A percentile compares a stretch with the other conserved stretches of the same genome.
These are phyloP conservation scores for Helicoverpa assulta DNA, from an alignment of 2,888 invertebrate species.

Conservation along the genomic window DNA sequence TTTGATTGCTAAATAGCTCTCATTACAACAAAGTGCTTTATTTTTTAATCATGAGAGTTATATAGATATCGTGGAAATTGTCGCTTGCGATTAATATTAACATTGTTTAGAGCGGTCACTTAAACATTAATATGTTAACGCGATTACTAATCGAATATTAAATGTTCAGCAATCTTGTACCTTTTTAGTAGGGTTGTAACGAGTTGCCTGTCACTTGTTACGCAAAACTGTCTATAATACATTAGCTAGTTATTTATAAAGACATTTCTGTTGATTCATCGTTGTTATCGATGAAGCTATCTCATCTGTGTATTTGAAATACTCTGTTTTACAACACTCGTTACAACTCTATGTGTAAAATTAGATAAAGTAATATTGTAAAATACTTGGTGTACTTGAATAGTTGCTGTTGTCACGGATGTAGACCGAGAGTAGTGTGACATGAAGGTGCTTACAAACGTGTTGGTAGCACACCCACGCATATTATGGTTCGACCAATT, in stretches of 20 bases:
- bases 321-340: conserved; percentile 33
- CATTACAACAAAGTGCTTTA: conserved; percentile 81
- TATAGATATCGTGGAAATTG: conserved; percentile 62
- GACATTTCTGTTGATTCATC: conserved; percentile 37
- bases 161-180: conserved; percentile 62
- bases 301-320: conserved; percentile 18
- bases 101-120: conserved; percentile 58
- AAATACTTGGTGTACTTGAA: conserved; percentile 66
- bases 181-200: conserved; percentile 56
- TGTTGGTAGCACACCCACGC: conserved; percentile 26
- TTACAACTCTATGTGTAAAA: conserved; percentile 55
- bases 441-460: conserved; percentile 45
- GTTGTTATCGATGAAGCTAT: conserved; percentile 23
- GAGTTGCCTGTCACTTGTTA: conserved; percentile 25
- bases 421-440: conserved; percentile 64
- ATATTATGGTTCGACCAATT: not conserved
- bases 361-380: conserved; percentile 69
- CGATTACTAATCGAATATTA: conserved; percentile 60
- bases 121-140: conserved; percentile 59
- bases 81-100: conserved; percentile 70
- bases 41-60: conserved; percentile 79
- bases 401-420: conserved; percentile 62
- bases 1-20: conserved; percentile 80
- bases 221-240: conserved; percentile 21
- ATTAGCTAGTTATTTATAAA: conserved; percentile 52